These are phyloP conservation scores for Cosmia pyralina DNA, from an alignment of 2,888 invertebrate species.

Conservation along the genomic window DNA sequence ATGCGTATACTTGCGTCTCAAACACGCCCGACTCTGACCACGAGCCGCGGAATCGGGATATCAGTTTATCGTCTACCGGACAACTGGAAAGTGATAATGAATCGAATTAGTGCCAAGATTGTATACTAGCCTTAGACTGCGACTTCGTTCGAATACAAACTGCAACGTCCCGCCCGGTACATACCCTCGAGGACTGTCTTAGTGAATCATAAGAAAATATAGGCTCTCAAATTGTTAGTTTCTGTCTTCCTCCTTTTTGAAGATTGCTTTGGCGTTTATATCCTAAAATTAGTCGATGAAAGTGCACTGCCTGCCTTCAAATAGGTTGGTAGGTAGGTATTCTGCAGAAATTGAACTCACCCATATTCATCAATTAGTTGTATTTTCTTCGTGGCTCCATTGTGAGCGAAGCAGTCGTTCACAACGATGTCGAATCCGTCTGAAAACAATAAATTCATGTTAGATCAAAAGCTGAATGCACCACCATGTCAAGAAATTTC, in stretches of 20 bases:
- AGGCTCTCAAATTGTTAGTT: too few species aligned
- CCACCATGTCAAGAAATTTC: neutral
- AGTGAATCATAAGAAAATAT: too few species aligned
- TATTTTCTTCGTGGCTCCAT: constrained; percentile 97
- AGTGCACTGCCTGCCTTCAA: too few species aligned
- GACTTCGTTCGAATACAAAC: too few species aligned
- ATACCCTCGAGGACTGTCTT: too few species aligned
- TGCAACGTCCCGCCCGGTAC: too few species aligned
- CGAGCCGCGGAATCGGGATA: constrained; percentile 97
- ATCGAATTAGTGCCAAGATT: too few species aligned
- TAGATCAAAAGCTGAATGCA: neutral
- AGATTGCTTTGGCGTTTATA: too few species aligned
- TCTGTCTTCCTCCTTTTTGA: too few species aligned
- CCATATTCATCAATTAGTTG: constrained; percentile 98
- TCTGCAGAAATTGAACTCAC: constrained; percentile 81
- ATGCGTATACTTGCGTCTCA: constrained; percentile 98
- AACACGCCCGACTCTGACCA: constrained; percentile 97
- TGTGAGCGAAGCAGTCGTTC: constrained; percentile 98
- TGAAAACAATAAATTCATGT: constrained; percentile 76
- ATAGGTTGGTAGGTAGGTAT: too few species aligned
- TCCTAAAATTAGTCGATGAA: too few species aligned
- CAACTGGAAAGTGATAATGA: constrained; percentile 89
- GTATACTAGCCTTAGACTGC: too few species aligned
- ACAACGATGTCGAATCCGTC: constrained; percentile 98
- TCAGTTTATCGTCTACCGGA: constrained; percentile 97